These are phyloP conservation scores for Ashinkailepas kermadecensis DNA, from an alignment of 2,888 invertebrate genomes.

Conservation along the genomic window DNA sequence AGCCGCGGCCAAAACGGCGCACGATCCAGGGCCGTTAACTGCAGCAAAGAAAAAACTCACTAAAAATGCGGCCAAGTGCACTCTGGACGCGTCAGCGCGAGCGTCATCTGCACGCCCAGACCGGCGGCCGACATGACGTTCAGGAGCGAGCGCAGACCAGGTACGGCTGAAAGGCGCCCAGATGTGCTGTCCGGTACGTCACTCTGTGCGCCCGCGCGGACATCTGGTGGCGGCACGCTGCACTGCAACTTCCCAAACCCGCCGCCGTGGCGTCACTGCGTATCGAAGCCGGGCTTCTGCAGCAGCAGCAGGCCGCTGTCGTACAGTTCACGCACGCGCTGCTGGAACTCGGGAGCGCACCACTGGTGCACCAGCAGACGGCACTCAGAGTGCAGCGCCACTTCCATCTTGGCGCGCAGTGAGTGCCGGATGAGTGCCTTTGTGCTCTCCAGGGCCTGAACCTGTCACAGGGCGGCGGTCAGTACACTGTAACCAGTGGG, in stretches of 20 bases:
- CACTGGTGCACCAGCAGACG: constrained; percentile 63
- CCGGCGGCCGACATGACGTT: too few relatives aligned
- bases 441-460: constrained; percentile 44
- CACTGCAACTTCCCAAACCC: background rate
- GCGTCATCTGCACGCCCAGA: too few relatives aligned
- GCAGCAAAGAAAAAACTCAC: too few relatives aligned
- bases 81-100: too few relatives aligned
- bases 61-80: too few relatives aligned
- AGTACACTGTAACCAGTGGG: too few relatives aligned
- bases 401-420: constrained; percentile 51
- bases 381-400: constrained; percentile 58
- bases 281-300: constrained; percentile 16
- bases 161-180: background rate
- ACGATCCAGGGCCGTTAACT: too few relatives aligned
- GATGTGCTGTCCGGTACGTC: background rate
- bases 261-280: background rate
- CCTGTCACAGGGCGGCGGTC: background rate
- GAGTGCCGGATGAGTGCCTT: constrained; percentile 51
- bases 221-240: background rate
- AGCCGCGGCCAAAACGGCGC: too few relatives aligned
- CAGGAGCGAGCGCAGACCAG: too few relatives aligned
- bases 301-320: background rate
- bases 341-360: constrained; percentile 64
- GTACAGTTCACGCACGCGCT: constrained; percentile 38
- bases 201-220: background rate